phyloP scores from a whole-genome alignment of 2,888 invertebrate genomes.

The Limnephilus auricula region DNA sequence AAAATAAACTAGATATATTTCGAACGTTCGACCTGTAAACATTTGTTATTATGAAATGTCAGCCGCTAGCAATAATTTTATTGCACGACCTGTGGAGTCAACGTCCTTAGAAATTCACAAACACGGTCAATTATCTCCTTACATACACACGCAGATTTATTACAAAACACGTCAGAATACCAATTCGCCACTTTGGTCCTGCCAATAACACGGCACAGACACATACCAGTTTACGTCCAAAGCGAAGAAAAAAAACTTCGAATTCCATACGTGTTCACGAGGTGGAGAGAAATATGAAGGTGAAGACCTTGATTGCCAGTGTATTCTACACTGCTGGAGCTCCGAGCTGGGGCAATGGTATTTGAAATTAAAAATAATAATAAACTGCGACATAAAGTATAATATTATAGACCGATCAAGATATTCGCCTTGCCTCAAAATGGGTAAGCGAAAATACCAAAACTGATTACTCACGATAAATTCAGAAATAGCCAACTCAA shows the following conservation, averaged over 20 bases:
- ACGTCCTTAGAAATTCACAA: conserved; percentile 53
- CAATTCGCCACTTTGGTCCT: conserved; percentile 32
- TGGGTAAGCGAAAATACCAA: conserved; percentile 1
- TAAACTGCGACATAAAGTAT: not conserved
- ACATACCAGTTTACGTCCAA: conserved; percentile 24
- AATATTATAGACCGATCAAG: not conserved
- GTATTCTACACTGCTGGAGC: conserved; percentile 3
- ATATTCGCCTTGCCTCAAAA: not conserved
- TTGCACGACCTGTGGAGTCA: conserved; percentile 53
- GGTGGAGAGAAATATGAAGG: conserved; percentile 13
- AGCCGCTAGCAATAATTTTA: conserved; percentile 27
- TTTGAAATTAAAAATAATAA: not conserved
- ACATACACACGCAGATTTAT: conserved; percentile 32
- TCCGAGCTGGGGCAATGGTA: conserved; percentile 11
- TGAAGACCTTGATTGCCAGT: conserved; percentile 33
- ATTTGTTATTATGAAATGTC: conserved; percentile 33
- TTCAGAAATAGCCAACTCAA: not conserved
- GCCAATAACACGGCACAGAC: conserved; percentile 33
- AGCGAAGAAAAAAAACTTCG: conserved; percentile 27
- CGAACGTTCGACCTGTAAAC: conserved; percentile 36
- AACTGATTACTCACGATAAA: conserved; percentile 18
- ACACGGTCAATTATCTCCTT: conserved; percentile 44
- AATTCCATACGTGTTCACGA: conserved; percentile 38
- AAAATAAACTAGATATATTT: not conserved
- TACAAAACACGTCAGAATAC: conserved; percentile 35